Percentiles rank a stretch among this genome's conserved stretches.
These are phyloP conservation scores for Meiosimyza platycephala DNA, from an alignment of 2,888 invertebrate genomes.

Conservation along the genomic window DNA sequence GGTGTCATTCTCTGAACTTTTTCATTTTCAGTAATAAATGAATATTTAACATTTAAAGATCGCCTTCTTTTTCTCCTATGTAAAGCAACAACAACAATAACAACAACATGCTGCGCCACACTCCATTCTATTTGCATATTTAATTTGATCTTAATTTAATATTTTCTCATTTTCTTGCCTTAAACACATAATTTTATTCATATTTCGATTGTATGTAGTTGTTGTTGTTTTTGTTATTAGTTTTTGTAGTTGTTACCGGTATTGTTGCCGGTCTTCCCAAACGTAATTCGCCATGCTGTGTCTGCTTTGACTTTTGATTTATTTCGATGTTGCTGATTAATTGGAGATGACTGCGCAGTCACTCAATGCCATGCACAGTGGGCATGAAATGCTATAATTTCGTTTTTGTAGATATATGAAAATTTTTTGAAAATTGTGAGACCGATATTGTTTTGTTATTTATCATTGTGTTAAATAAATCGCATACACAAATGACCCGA, in stretches of 20 bases:
- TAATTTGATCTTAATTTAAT: constrained; percentile 41
- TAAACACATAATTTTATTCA: neutral
- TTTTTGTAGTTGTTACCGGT: neutral
- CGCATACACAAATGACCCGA: too few relatives aligned
- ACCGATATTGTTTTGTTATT: too few relatives aligned
- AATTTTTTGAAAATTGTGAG: too few relatives aligned
- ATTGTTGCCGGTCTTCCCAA: neutral
- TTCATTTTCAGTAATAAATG: too few relatives aligned
- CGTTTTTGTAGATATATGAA: too few relatives aligned
- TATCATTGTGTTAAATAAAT: too few relatives aligned
- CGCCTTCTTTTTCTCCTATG: too few relatives aligned
- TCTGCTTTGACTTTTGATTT: constrained; percentile 35
- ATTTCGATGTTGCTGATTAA: constrained; percentile 35
- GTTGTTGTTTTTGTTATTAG: neutral
- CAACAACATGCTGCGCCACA: neutral
- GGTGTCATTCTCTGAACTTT: too few relatives aligned
- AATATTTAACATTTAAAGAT: too few relatives aligned
- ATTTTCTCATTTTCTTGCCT: constrained; percentile 29
- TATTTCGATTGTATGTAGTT: neutral
- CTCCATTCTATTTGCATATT: constrained; percentile 37
- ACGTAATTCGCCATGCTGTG: constrained; percentile 27
- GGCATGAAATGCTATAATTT: too few relatives aligned
- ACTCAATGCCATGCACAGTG: too few relatives aligned
- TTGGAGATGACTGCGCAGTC: constrained; percentile 28
- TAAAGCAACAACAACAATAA: neutral